Percentiles rank a stretch among this genome's conserved stretches.
Conservation (phyloP, 2,888 invertebrate species). For the Eupeodes luniger region DNA sequence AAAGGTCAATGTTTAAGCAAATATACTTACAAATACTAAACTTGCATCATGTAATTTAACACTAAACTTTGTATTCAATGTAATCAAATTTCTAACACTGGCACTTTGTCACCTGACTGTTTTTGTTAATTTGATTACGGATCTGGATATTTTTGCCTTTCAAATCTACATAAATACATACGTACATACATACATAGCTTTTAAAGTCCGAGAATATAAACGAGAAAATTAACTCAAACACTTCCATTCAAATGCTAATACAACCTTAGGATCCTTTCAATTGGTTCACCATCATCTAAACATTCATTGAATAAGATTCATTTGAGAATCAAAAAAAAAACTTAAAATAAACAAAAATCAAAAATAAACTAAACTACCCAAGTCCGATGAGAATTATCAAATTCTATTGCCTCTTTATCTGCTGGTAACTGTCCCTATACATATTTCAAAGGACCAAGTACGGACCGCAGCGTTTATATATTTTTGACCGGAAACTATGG, state of each 20-base stretch:
- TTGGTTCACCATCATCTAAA: neutral
- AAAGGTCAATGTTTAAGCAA: too few species aligned
- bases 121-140: too few species aligned
- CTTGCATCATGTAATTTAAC: too few species aligned
- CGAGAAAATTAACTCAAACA: neutral
- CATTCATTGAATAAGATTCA: neutral
- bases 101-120: too few species aligned
- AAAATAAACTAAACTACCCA: neutral
- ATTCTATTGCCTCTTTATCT: constrained; percentile 7
- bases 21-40: too few species aligned
- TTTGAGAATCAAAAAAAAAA: neutral
- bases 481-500: constrained; percentile 8
- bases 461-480: neutral
- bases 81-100: too few species aligned
- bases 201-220: neutral
- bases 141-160: too few species aligned
- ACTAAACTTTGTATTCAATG: too few species aligned
- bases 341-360: neutral
- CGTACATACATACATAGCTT: neutral
- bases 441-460: neutral
- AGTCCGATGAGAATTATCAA: constrained; percentile 3
- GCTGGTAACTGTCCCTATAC: neutral
- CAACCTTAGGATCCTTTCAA: neutral
- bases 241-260: constrained; percentile 1
- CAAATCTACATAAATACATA: too few species aligned